Percentiles rank a stretch among this genome's conserved stretches.
Conservation (phyloP, 2,797 vertebrate species). For the Thunnus albacares region DNA sequence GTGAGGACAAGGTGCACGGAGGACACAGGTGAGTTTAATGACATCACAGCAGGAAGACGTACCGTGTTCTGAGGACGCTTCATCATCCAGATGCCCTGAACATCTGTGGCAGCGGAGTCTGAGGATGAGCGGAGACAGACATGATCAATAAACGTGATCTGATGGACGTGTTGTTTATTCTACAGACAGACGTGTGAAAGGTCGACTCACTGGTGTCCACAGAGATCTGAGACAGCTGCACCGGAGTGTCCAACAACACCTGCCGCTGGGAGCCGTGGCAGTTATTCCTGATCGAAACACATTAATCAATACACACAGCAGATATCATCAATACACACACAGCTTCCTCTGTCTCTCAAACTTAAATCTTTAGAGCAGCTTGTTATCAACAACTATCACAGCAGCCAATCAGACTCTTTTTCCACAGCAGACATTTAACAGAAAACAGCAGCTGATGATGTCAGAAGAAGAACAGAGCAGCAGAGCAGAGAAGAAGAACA, state of each 20-base stretch:
- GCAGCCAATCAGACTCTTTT: too few relatives aligned
- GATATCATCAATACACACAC: too few relatives aligned
- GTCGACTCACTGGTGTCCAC: conserved; percentile 71
- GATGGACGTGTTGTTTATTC: neutral
- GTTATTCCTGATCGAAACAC: conserved; percentile 69
- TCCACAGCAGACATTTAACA: too few relatives aligned
- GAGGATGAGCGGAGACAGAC: neutral
- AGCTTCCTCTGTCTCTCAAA: too few relatives aligned
- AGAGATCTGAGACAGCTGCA: conserved; percentile 92
- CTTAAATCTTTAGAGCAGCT: too few relatives aligned
- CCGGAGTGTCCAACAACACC: conserved; percentile 92
- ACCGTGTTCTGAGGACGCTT: conserved; percentile 90
- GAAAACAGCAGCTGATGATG: too few relatives aligned
- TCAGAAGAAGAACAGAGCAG: too few relatives aligned
- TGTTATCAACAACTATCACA: too few relatives aligned
- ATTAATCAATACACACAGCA: neutral
- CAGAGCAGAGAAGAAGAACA: too few relatives aligned
- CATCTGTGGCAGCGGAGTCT: conserved; percentile 67
- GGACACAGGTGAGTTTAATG: neutral
- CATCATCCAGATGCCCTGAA: conserved; percentile 90
- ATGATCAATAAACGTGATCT: neutral
- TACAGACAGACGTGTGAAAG: neutral
- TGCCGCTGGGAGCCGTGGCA: conserved; percentile 78
- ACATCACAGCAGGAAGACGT: neutral
- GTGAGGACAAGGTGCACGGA: neutral